phyloP scores from a whole-genome alignment of 2,797 vertebrate species.

The Atherinosoma microstoma region DNA sequence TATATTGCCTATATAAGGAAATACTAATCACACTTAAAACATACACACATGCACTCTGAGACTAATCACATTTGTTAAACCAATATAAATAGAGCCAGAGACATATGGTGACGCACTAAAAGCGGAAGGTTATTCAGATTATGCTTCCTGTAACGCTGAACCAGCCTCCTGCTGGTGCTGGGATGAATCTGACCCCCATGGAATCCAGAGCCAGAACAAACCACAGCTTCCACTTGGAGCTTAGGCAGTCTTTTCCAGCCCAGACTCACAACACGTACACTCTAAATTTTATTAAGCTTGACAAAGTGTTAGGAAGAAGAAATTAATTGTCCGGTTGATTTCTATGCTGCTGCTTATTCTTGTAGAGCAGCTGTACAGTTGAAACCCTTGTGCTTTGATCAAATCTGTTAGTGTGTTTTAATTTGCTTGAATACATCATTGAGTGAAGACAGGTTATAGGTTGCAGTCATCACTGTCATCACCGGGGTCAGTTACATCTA shows the following conservation, averaged over 20 bases:
- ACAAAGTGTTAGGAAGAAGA: constrained; percentile 46
- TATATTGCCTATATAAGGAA: constrained; percentile 55
- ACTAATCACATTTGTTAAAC: constrained; percentile 65
- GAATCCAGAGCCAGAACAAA: constrained; percentile 74
- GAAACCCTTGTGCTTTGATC: constrained; percentile 58
- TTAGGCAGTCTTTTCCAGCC: constrained; percentile 27
- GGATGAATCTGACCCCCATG: constrained; percentile 47
- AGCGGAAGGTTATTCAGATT: constrained; percentile 67
- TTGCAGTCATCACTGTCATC: constrained; percentile 37
- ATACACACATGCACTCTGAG: constrained; percentile 36
- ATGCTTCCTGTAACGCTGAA: constrained; percentile 69
- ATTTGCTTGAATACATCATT: constrained; percentile 35
- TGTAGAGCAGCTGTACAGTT: constrained; percentile 36
- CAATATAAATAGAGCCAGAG: constrained; percentile 42
- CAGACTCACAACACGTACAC: constrained; percentile 51
- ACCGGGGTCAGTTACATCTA: constrained; percentile 29
- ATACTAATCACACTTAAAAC: constrained; percentile 69
- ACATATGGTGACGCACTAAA: constrained; percentile 56
- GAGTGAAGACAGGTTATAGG: constrained; percentile 24
- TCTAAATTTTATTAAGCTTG: constrained; percentile 64
- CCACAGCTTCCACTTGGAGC: constrained; percentile 66
- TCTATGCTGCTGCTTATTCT: constrained; percentile 26
- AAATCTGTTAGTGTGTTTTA: constrained; percentile 58
- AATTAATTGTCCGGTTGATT: constrained; percentile 48
- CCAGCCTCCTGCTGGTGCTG: constrained; percentile 59